Evolutionary conservation across 2,113 vertebrate species (phyloP).

Genomic region (Recurvirostra avosetta): DNA sequence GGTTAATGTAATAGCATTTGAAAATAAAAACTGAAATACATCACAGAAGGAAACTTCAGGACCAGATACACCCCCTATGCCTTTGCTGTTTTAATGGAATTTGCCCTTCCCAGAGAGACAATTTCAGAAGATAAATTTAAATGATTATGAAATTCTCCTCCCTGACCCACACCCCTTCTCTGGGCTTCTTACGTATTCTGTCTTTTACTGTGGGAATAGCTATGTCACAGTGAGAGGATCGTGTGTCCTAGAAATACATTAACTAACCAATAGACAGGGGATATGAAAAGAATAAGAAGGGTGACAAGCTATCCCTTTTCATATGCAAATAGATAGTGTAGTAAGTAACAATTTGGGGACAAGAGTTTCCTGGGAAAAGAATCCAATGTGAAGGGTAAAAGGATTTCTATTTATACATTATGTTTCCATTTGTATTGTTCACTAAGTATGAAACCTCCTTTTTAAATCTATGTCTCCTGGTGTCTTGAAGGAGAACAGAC

Average conservation of each 20-base stretch:
- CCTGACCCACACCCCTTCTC: neutral
- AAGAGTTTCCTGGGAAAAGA: constrained; percentile 24
- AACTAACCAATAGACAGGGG: neutral
- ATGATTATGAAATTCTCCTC: neutral
- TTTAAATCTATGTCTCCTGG: constrained; percentile 53
- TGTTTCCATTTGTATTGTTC: constrained; percentile 57
- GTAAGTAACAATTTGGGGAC: neutral
- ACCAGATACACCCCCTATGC: neutral
- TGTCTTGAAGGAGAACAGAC: constrained; percentile 60
- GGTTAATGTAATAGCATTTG: neutral
- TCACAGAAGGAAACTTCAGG: neutral
- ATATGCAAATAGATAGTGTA: neutral
- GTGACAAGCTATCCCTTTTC: neutral
- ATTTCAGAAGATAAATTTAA: neutral
- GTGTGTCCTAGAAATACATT: constrained; percentile 42
- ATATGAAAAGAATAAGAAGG: neutral
- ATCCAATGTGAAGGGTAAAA: constrained; percentile 38
- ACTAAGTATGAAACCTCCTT: constrained; percentile 50
- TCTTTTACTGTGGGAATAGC: constrained; percentile 12
- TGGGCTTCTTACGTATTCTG: neutral
- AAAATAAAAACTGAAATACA: neutral
- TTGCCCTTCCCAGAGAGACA: neutral
- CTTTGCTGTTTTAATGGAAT: neutral
- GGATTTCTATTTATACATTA: constrained; percentile 60
- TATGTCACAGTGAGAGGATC: neutral